Base-by-base conservation (phyloP, 2,797 vertebrate species). In the Mastacembelus armatus region DNA sequence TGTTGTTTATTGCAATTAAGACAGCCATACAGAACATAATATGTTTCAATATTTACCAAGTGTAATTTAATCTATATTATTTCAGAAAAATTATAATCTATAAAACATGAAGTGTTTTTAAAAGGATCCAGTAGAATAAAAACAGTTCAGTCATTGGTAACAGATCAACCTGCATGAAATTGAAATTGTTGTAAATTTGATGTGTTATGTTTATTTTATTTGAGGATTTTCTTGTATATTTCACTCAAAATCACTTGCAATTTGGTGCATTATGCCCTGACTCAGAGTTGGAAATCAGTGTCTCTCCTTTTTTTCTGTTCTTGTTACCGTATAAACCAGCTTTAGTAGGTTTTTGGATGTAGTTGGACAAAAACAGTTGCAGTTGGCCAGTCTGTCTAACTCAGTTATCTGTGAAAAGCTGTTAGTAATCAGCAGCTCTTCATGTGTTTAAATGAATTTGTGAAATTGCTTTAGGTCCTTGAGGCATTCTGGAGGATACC, bases 401-500 rank as follows among this genome's bases (percentile, higher is more conserved):
- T 54, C 35, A 38, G 39, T 19, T 38, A 38, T 38, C 16, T 12
- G 16, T 14, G 14, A 36, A 39, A 22, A 16, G 4, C 2, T 19
- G 8, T 19, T 22, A 32, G 12, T 62, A 14, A 54, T 44, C 52
- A 33, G 14, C 15, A 0, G 22, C 14, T 32, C 35, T 38, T 2
- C 0, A 16, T 7, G 36, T 3, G 16, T 54, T 66, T 63, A n/a
- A 62, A 32, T 39, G n/a, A 12, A 24, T 60, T 38, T 58, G 38
- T 24, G 33, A 4, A 62, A 55, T 32, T 29, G n/a, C 18, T 12
- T n/a, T 38, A 19, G 47, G 9, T 54, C 36, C 22, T 57, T 11
- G 18, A 55, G 42, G 44, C 30, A 10, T 30, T 71, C 75, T 64
- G 36, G 30, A 69, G 58, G 47, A 69, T n/a, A 19, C 24, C 27